phyloP scores from a whole-genome alignment of 2,113 vertebrate genomes.

The Clupea harengus region DNA sequence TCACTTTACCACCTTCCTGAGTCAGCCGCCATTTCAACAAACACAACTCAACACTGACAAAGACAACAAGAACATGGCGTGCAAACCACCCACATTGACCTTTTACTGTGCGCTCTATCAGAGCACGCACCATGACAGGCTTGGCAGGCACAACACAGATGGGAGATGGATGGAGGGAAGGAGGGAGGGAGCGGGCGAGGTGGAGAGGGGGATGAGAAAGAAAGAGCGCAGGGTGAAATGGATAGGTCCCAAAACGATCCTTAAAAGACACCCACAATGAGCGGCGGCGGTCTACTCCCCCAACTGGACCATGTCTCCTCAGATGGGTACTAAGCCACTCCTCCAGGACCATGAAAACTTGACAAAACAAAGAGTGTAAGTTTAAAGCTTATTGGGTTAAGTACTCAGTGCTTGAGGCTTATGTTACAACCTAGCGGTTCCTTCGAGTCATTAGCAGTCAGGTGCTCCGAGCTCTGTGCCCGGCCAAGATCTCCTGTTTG shows the following conservation, averaged over 20 bases:
- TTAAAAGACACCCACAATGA: not conserved
- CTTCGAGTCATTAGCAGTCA: too few species aligned
- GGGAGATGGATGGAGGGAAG: not conserved
- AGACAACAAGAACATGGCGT: not conserved
- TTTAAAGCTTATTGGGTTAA: too few species aligned
- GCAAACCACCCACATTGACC: not conserved
- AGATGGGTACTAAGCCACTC: not conserved
- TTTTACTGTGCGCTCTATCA: not conserved
- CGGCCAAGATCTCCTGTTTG: too few species aligned
- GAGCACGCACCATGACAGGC: not conserved
- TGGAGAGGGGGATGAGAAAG: slow-evolving; percentile 4
- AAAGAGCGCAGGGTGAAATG: not conserved
- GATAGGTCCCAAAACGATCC: not conserved
- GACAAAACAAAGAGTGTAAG: not conserved
- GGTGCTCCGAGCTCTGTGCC: too few species aligned
- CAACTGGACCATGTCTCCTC: not conserved
- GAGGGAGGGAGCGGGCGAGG: not conserved
- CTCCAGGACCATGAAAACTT: not conserved
- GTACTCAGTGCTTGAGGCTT: too few species aligned
- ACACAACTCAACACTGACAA: not conserved
- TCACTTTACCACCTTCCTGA: too few species aligned
- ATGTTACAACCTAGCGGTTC: too few species aligned
- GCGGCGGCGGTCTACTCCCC: not conserved
- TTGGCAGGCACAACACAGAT: not conserved
- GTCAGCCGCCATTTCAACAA: not conserved